phyloP scores from a whole-genome alignment of 2,888 invertebrate species.

The Torymus tubicola region DNA sequence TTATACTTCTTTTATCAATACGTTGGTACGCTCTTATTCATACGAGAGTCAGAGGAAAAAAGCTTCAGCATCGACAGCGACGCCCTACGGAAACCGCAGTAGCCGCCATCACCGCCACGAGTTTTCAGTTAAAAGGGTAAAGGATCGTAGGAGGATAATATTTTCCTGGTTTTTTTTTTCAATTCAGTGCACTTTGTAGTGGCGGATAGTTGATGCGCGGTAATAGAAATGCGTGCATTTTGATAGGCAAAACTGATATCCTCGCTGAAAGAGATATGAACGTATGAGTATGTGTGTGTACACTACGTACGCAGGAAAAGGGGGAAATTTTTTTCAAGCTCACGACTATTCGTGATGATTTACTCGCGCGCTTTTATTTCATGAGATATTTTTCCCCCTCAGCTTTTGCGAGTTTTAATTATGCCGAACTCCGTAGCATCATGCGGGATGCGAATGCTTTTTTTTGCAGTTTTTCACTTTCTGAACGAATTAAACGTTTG shows the following conservation, averaged over 20 bases:
- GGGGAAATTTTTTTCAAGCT: conserved; percentile 23
- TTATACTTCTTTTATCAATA: too few species aligned
- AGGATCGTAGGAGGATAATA: conserved; percentile 35
- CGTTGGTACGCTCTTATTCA: too few species aligned
- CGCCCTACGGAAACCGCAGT: not conserved
- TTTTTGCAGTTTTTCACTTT: not conserved
- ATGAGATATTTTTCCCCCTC: conserved; percentile 5
- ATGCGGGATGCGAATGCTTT: not conserved
- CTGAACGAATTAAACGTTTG: not conserved
- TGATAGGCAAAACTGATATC: conserved; percentile 39
- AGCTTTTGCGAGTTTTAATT: conserved; percentile 24
- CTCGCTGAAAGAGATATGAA: conserved; percentile 1
- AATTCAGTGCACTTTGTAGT: conserved; percentile 46
- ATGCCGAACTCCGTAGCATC: conserved; percentile 19
- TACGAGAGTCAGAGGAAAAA: not conserved
- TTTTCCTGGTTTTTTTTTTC: conserved; percentile 48
- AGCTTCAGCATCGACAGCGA: conserved; percentile 9
- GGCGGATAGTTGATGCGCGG: conserved; percentile 35
- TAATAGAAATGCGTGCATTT: conserved; percentile 47
- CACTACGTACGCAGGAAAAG: not conserved
- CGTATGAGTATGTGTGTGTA: not conserved
- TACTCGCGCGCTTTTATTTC: conserved; percentile 14
- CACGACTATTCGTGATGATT: conserved; percentile 14
- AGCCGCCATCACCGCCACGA: not conserved
- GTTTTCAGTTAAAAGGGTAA: conserved; percentile 36